Evolutionary conservation across 1,140 invertebrate genomes (phyloP), one percentile per base, ranked within the genome.

Genomic region (Drosophila persimilis): DNA sequence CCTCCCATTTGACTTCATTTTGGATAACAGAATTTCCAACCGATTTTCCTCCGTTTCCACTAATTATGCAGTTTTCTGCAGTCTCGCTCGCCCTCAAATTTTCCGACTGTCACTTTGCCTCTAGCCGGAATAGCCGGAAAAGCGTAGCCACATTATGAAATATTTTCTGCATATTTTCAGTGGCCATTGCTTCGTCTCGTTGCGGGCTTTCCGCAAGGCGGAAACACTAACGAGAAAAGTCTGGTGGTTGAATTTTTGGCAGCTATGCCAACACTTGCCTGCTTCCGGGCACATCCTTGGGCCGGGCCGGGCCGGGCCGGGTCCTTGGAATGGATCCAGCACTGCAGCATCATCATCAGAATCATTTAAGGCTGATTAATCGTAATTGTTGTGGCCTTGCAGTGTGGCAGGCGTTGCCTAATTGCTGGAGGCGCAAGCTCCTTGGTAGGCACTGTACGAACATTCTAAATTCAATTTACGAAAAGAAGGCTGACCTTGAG

Each of bases 161-260:
- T 65, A 80, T 73, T 80, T 77, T 60, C 47, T 43, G 75, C 58
- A 51, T 54, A 73, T 45, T 50, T 45, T 15, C 22, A 43, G 45
- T 15, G 29, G 31, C 45, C 66, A 72, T 62, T 3, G 35, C 11
- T 70, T 69, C 61, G 20, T 26, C 41, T 44, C 39, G 11, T 53
- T 52, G 45, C 31, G 43, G 13, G 46, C 9, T 48, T 15, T 55
- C 43, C 51, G 50, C 22, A 44, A 47, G 22, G 62, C 71, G 80
- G 75, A 80, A 86, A 66, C 52, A 59, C 61, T 81, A 86, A 77
- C 77, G 77, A 84, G 76, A 65, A 73, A 77, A 80, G 50, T 80
- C 64, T 73, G 73, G 58, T 59, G 15, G 13, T 22, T 11, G 22
- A 41, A 62, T 56, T 60, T 73, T 69, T 69, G 74, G 71, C 65